Base-by-base conservation (phyloP, 2,113 vertebrate species). In the Vimba vimba region DNA sequence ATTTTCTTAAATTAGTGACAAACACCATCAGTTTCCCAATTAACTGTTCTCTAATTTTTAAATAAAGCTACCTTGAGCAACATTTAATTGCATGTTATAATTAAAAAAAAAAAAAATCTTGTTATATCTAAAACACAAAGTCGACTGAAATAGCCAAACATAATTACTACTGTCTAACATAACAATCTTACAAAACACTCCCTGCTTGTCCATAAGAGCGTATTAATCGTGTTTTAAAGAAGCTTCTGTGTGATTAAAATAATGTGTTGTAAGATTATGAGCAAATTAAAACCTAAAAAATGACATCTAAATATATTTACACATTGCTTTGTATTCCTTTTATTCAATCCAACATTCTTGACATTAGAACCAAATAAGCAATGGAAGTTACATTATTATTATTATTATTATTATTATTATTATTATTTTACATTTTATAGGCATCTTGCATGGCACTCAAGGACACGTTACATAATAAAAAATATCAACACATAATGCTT, bases 141-240 rank as follows among this genome's bases (percentile, higher is more conserved):
- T 45, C 23, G 2, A 27, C 6, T 45, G n/a, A 27, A 45, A 80
- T 45, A 64, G 55, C 11, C 55, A 25, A 13, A n/a, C 76, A 8
- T 39, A 60, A 80, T 80, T 47, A 47, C n/a, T 64, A n/a, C 36
- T 25, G 12, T 79, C 55, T 43, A 27, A 80, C 55, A 60, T 60
- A 60, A 23, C 1, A 23, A 25, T 45, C 59, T 45, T 45, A 47
- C 39, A 45, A 27, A 45, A 66, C 79, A 59, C 57, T 39, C 13
- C 17, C 25, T 45, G 8, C 47, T 62, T 64, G 33, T 60, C 12
- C 13, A 17, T 11, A 79, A 62, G 11, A 25, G 17, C 27, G 33
- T 50, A 75, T 50, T 50, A 75, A 75, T 17, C n/a, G 3, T 27
- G 27, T 19, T 78, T 23, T 78, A 78, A 59, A 59, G 76, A 23